These are phyloP conservation scores for Atlantisia rogersi DNA, from an alignment of 2,113 vertebrate genomes.

Conservation along the genomic window DNA sequence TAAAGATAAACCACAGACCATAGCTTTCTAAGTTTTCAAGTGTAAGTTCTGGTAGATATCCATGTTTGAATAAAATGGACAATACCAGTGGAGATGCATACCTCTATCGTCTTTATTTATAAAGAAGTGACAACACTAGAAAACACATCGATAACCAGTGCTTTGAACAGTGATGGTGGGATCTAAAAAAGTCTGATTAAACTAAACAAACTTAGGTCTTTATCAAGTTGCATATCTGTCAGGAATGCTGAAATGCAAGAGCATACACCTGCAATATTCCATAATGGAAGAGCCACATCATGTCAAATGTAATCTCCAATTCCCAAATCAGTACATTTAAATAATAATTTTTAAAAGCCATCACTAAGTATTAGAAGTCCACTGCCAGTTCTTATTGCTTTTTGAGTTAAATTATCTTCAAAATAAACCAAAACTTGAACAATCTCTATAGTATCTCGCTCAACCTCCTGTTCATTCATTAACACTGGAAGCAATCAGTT, in stretches of 20 bases:
- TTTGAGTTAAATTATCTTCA: slow-evolving; percentile 67
- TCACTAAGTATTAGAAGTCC: slow-evolving; percentile 63
- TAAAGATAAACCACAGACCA: neutral
- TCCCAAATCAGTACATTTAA: slow-evolving; percentile 68
- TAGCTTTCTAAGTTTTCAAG: neutral
- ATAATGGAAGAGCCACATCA: slow-evolving; percentile 62
- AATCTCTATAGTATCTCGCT: slow-evolving; percentile 26
- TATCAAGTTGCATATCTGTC: slow-evolving; percentile 65
- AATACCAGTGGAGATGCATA: slow-evolving; percentile 45
- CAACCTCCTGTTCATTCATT: slow-evolving; percentile 41
- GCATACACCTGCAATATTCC: slow-evolving; percentile 71
- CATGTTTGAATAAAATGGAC: slow-evolving; percentile 54
- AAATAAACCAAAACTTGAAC: slow-evolving; percentile 68
- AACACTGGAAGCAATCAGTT: slow-evolving; percentile 76
- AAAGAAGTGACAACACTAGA: slow-evolving; percentile 82
- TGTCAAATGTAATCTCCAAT: slow-evolving; percentile 78
- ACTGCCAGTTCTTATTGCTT: slow-evolving; percentile 75
- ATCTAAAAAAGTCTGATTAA: slow-evolving; percentile 71
- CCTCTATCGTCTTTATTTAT: slow-evolving; percentile 74
- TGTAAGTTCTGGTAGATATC: neutral
- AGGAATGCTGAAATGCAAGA: slow-evolving; percentile 73
- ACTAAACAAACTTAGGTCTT: slow-evolving; percentile 59
- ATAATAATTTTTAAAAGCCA: slow-evolving; percentile 70
- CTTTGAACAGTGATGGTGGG: slow-evolving; percentile 70
- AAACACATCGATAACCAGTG: slow-evolving; percentile 80